Evolutionary conservation across 1,140 invertebrate species (phyloP).

Genomic region (Latrodectus geometricus): DNA sequence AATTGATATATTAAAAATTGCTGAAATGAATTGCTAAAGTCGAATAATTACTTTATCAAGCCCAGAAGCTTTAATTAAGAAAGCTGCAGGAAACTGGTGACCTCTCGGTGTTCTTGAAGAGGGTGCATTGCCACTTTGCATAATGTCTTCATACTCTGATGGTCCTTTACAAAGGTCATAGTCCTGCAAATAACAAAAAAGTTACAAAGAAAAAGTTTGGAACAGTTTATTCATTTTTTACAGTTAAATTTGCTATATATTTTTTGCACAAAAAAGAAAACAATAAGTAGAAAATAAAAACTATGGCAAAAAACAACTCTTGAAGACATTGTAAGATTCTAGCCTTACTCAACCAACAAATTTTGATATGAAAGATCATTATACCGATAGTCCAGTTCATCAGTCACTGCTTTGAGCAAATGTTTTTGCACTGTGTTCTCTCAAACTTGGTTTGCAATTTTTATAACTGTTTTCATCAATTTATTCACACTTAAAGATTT

Average conservation of each 20-base stretch:
- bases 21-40: background rate
- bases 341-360: no score
- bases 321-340: no score
- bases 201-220: slow-evolving; percentile 11
- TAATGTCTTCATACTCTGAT: slow-evolving; percentile 87
- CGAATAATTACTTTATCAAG: slow-evolving; percentile 83
- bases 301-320: background rate
- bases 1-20: no score
- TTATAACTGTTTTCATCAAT: no score
- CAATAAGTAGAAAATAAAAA: background rate
- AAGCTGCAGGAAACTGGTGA: slow-evolving; percentile 90
- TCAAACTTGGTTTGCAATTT: no score
- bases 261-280: background rate
- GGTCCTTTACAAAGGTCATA: slow-evolving; percentile 80
- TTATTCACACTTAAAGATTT: no score
- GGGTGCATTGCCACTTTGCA: slow-evolving; percentile 81
- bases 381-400: no score
- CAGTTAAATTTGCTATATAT: background rate
- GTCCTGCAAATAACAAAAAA: slow-evolving; percentile 84
- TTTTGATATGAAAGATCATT: no score
- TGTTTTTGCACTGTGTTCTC: no score
- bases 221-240: background rate
- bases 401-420: no score
- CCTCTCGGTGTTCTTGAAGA: slow-evolving; percentile 80
- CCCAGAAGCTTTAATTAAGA: slow-evolving; percentile 87